These are phyloP conservation scores for Dexiosoma caninum DNA, from an alignment of 2,888 invertebrate genomes.

Conservation along the genomic window DNA sequence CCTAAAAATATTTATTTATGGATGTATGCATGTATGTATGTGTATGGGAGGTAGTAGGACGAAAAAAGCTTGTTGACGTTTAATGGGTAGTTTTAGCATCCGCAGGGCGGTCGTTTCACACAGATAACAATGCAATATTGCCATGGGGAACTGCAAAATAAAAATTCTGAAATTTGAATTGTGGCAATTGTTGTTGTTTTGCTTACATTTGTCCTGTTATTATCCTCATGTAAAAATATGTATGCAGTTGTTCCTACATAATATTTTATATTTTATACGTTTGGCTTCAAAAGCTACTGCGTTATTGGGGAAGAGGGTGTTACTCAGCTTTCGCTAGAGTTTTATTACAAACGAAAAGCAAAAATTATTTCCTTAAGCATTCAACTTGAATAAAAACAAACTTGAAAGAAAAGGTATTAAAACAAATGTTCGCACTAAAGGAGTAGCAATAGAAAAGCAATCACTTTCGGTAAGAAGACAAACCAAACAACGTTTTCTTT, in stretches of 20 bases:
- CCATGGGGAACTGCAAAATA: constrained; percentile 47
- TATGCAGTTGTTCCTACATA: constrained; percentile 11
- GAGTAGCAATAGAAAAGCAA: background rate
- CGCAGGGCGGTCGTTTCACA: constrained; percentile 57
- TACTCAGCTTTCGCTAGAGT: background rate
- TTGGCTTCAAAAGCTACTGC: constrained; percentile 1
- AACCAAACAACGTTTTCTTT: background rate
- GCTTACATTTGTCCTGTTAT: background rate
- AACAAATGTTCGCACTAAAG: too few species aligned
- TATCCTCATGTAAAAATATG: background rate
- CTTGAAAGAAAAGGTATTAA: too few species aligned
- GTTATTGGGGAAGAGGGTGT: background rate
- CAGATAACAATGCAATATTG: constrained; percentile 61
- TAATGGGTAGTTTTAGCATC: constrained; percentile 41
- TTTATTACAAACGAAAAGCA: constrained; percentile 20
- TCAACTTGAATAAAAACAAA: constrained; percentile 23
- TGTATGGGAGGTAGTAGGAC: background rate
- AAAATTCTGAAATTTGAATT: constrained; percentile 36
- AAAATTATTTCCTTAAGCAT: constrained; percentile 57
- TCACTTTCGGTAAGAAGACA: background rate
- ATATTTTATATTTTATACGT: constrained; percentile 3
- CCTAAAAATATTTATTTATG: background rate
- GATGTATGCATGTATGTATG: background rate
- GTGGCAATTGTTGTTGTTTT: background rate
- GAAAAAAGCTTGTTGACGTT: constrained; percentile 34